Evolutionary conservation across 1,140 invertebrate genomes (phyloP), one percentile per base, ranked within the genome.

Genomic region (Heliothis virescens): DNA sequence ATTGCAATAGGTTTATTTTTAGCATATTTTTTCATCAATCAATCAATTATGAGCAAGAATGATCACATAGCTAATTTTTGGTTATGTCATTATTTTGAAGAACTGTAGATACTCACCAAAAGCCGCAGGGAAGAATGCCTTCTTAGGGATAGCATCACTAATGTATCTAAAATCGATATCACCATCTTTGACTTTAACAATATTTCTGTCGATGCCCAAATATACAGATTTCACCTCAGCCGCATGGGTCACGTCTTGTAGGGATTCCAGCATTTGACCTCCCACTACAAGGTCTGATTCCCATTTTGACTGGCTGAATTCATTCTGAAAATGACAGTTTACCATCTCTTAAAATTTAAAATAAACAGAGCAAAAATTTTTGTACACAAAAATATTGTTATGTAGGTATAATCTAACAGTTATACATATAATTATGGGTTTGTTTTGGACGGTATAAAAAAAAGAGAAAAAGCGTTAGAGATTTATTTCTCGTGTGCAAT

Each of bases 81-180:
- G 53, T 26, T 13, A 11, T 59, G 41, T n/a, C 15, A 55, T 62
- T 67, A n/a, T 41, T 63, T 1, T n/a, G 11, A 29, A 34, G 3
- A 50, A 48, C 34, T 9, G 18, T 63, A 89, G 21, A 26, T 26
- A 26, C 92, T 94, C 83, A 95, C 94, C 86, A 34, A 95, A 78
- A 16, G 88, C 85, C 7, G 93, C 91, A 60, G 95, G 94, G 80
- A 88, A 94, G 73, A 92, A 93, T 13, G 92, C 90, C 59, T 91
- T 94, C 77, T 92, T 93, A 11, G 92, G 90, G 75, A 94, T 84
- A 52, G 91, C 93, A 81, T 95, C 94, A 81, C 92, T 95, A n/a
- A 91, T 79, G 71, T 95, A 95, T 79, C 94, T 87, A 57, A 92
- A 95, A 79, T 95, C 95, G 16, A 90, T 87, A 73, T 94, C 92